A percentile compares a stretch with the other conserved stretches of the same genome.
phyloP scores from a whole-genome alignment of 1,140 invertebrate genomes.

The Ericerus pela region DNA sequence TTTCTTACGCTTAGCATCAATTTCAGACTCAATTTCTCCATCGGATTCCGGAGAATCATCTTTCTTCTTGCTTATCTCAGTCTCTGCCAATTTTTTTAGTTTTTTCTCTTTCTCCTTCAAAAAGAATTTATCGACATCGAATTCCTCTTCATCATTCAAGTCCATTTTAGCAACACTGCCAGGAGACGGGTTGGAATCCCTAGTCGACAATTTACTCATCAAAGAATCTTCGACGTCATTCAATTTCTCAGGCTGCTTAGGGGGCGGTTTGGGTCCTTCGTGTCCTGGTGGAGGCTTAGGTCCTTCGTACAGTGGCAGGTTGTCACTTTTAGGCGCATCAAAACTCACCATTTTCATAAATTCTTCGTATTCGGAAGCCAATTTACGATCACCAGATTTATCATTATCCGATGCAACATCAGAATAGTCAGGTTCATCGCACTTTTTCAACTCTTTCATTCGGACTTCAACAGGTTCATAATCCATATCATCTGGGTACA shows the following conservation, averaged over 20 bases:
- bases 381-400: background rate
- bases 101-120: background rate
- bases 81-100: background rate
- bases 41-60: background rate
- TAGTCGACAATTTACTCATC: background rate
- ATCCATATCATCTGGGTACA: no score
- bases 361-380: conserved; percentile 16
- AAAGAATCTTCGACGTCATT: conserved; percentile 1
- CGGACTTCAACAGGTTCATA: no score
- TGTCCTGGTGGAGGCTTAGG: background rate
- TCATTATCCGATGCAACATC: background rate
- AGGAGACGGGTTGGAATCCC: background rate
- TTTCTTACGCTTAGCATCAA: background rate
- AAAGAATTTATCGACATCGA: background rate
- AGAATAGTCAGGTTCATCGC: no score
- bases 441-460: no score
- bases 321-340: background rate
- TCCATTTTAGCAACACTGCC: no score
- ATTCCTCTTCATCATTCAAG: background rate
- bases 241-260: no score
- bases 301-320: conserved; percentile 4
- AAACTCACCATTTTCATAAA: conserved; percentile 16
- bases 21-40: background rate
- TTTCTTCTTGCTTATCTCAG: background rate
- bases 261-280: background rate